phyloP scores from a whole-genome alignment of 2,888 invertebrate genomes.

The Himalopsyche tibetana region DNA sequence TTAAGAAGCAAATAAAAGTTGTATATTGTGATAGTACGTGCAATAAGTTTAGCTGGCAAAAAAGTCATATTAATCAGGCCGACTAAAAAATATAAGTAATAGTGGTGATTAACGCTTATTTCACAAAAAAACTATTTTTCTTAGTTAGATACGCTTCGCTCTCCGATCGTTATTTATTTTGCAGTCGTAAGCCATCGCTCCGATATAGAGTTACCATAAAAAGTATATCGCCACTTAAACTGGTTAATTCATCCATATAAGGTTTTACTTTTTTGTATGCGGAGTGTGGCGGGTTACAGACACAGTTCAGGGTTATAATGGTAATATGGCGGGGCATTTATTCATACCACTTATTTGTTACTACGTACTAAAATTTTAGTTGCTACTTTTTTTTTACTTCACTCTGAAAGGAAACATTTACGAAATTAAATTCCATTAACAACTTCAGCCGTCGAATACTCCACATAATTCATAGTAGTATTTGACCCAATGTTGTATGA shows the following conservation, averaged over 20 bases:
- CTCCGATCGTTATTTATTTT: constrained; percentile 45
- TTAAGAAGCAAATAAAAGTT: too few species aligned
- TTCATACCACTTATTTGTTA: constrained; percentile 1
- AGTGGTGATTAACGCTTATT: not conserved
- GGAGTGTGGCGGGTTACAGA: constrained; percentile 57
- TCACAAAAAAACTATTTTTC: constrained; percentile 36
- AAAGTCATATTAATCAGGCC: not conserved
- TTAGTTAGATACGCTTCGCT: constrained; percentile 6
- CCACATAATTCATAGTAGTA: too few species aligned
- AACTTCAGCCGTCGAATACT: too few species aligned
- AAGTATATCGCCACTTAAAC: constrained; percentile 48
- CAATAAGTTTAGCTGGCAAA: not conserved
- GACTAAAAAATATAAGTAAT: constrained; percentile 8
- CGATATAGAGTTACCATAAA: constrained; percentile 42
- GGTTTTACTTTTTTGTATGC: constrained; percentile 57
- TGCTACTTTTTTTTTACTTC: not conserved
- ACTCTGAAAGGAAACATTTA: not conserved
- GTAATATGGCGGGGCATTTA: constrained; percentile 51
- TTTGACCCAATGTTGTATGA: too few species aligned
- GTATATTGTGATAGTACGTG: too few species aligned
- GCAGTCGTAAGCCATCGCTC: constrained; percentile 18
- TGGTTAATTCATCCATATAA: constrained; percentile 56
- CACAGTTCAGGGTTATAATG: constrained; percentile 61
- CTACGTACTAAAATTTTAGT: not conserved
- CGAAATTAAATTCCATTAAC: not conserved